These are phyloP conservation scores for Zalophus californianus DNA, from an alignment of 2,797 vertebrate species.

Conservation along the genomic window DNA sequence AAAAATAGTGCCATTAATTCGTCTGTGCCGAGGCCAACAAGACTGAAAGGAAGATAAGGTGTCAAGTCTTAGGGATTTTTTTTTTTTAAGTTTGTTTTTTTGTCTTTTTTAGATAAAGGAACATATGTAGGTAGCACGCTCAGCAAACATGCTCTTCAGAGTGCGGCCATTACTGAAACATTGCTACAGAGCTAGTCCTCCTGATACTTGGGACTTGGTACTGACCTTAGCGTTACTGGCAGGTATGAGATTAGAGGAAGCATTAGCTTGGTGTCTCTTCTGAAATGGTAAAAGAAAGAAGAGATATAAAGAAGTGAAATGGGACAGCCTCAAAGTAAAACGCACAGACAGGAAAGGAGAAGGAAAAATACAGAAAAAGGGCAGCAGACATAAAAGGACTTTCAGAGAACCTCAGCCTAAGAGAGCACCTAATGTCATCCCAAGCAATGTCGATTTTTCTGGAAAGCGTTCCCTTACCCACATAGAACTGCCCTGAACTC, in stretches of 20 bases:
- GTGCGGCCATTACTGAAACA: constrained; percentile 34
- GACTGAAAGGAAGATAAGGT: constrained; percentile 87
- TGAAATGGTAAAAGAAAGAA: constrained; percentile 87
- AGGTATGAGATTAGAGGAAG: constrained; percentile 85
- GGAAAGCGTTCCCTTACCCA: neutral
- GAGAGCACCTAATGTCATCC: neutral
- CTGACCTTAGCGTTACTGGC: constrained; percentile 86
- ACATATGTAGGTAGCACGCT: constrained; percentile 40
- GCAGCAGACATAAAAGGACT: neutral
- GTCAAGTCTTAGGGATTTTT: neutral
- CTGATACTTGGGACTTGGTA: constrained; percentile 66
- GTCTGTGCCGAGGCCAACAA: constrained; percentile 91
- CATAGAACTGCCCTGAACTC: neutral
- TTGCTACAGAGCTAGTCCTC: constrained; percentile 47
- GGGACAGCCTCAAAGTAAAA: constrained; percentile 82
- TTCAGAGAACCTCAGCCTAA: neutral
- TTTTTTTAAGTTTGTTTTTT: neutral
- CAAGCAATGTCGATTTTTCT: neutral
- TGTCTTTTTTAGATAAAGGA: neutral
- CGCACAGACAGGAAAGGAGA: constrained; percentile 75
- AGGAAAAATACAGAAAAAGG: constrained; percentile 74
- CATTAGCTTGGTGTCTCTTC: constrained; percentile 84
- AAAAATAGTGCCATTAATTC: constrained; percentile 92
- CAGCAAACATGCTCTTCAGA: constrained; percentile 58
- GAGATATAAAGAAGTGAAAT: constrained; percentile 85